Base-by-base conservation (phyloP, 2,113 vertebrate genomes). In the Dendropsophus ebraccatus region DNA sequence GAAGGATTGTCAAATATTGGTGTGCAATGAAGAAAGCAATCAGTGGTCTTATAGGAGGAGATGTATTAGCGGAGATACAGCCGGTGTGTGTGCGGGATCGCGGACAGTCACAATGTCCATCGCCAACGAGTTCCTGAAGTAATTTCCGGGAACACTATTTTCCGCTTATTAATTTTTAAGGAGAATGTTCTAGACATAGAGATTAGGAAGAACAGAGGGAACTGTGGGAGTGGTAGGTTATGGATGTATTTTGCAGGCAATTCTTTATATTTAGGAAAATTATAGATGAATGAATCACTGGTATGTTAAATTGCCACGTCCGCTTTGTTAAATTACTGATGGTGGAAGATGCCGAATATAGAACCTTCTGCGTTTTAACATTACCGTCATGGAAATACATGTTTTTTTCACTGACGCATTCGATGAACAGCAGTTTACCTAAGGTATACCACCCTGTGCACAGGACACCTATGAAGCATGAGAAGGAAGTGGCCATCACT, bases 11-110 rank as follows among this genome's bases (percentile, higher is more conserved):
- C 54, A 60, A 47, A 83, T 60, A 50, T 12, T 37, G 4, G 37
- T 54, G 47, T 37, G 19, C 10, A 19, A 74, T 58, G 69, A 74
- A 83, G 5, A 75, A 75, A 75, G 70, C 52, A 62, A 83, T 73
- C 45, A 50, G 19, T 35, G 58, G 25, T 69, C 70, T 52, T 82
- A 58, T 45, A 16, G 54, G 45, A 25, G 54, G 11, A 37, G 35
- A 45, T 62, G 50, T 60, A 79, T 41, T 60, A 60, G 23, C 10
- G 11, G 77, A 62, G 54, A 25, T 17, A 45, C 23, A 2, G n/a
- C 12, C 58, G 35, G 54, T 25, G 7, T 25, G 54, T 25, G 54
- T 16, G 17, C 21, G 35, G 45, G 21, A 62, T 45, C 41, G 35
- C 25, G 25, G 11, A 30, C 17, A 60, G 41, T 62, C 41, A 80